Evolutionary conservation across 2,797 vertebrate genomes (phyloP), one percentile per base, ranked within the genome.

Genomic region (Mus minutoides): DNA sequence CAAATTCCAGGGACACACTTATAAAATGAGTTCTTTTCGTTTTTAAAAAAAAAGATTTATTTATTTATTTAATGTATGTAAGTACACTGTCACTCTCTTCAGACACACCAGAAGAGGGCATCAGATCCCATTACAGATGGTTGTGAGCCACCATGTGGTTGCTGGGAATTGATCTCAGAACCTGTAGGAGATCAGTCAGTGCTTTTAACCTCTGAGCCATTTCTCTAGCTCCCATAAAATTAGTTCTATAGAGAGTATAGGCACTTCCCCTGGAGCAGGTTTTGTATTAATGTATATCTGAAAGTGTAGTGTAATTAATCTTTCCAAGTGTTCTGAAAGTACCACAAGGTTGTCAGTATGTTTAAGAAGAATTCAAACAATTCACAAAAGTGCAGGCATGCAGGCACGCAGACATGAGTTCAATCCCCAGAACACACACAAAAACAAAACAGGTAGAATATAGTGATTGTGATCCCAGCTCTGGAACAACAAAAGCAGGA

Each of bases 291-390:
- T 87, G 31, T 52, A 21, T 34, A 88, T 86, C 40, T 89, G 19
- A 78, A 95, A 88, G 26, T 9, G 90, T 79, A 37, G 22, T 87
- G n/a, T 49, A 64, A 31, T 14, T 52, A 14, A 26, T 84, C 52
- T 95, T 91, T 56, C 49, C 64, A 83, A 54, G 11, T 29, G 3
- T 49, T 64, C 6, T 9, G 43, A 75, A 96, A 92, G 83, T 80
- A 60, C 9, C 69, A 62, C 90, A 37, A 58, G 19, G 29, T 43
- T 71, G 62, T 92, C 31, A 29, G 4, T 62, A 31, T 69, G 9
- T 83, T 95, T 84, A 95, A 83, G 49, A 85, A 94, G 24, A 97
- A 89, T 56, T 94, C 64, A 80, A 64, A 76, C 26, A 49, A 49
- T 90, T 62, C 54, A 62, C 67, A 80, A 67, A 96, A 87, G 29